Base-by-base conservation (phyloP, 1,140 invertebrate species). In the Copidosoma floridanum region DNA sequence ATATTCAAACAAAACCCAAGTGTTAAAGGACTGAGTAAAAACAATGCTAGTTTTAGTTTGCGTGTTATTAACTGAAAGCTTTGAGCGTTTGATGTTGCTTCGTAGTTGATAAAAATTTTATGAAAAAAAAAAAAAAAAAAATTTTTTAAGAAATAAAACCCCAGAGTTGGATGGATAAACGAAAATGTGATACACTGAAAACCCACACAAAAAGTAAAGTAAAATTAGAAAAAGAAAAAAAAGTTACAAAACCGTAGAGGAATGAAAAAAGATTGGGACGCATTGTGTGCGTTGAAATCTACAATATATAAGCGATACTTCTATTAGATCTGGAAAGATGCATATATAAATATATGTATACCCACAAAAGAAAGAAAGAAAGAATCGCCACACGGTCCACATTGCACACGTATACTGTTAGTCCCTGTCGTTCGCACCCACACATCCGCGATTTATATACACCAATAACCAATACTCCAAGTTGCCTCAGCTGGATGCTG, bases 111-210 rank as follows among this genome's bases (percentile, higher is more conserved):
- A 50, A 32, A 61, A 35, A 50, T 48, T 40, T 47, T 35, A 46
- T 35, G 24, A 58, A 51, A 23, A 44, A 53, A 35, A 60, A 32
- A 32, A 32, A 16, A 41, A n/a, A 41, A 41, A 41, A 41, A 41
- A 41, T 16, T n/a, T n/a, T n/a, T n/a, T 20, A 32, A 12, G 16
- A 41, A 41, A 6, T 14, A n/a, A 55, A 61, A 61, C 51, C 51
- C 52, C 58, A 48, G 14, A 54, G 35, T 55, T 55, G 50, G 46
- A 55, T 20, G 51, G 23, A 35, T 50, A 44, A 62, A 62, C 47
- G 38, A 56, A 62, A 62, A 62, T 62, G 60, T 62, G 53, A 62
- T 62, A 62, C 53, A 56, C 38, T 12, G 47, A n/a, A n/a, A 62
- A 62, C 27, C 60, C 59, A 18, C 51, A 55, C 18, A 46, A 44